These are phyloP conservation scores for Dynastes grantii DNA, from an alignment of 2,888 invertebrate species.

Conservation along the genomic window DNA sequence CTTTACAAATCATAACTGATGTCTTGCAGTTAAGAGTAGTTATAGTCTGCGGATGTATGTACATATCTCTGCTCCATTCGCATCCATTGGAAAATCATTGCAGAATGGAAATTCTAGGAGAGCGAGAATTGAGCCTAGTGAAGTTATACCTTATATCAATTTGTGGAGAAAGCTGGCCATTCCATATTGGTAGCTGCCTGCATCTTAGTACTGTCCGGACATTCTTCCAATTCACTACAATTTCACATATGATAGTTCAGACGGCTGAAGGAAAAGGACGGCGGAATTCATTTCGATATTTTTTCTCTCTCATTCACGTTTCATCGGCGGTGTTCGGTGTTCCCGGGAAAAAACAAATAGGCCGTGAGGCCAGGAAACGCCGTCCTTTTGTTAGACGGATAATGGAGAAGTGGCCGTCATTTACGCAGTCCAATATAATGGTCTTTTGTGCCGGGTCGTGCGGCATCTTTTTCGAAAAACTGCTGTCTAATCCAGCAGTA, in stretches of 20 bases:
- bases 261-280: constrained; percentile 1
- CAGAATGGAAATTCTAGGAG: no score
- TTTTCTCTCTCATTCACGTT: constrained; percentile 14
- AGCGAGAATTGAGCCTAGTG: no score
- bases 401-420: constrained; percentile 60
- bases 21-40: no score
- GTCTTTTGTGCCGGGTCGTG: constrained; percentile 58
- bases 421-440: constrained; percentile 59
- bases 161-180: no score
- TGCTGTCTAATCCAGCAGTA: constrained; percentile 60
- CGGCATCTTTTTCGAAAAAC: constrained; percentile 56
- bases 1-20: no score
- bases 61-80: no score
- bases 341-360: constrained; percentile 52
- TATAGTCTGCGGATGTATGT: no score
- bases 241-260: neutral
- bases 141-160: no score
- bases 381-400: constrained; percentile 50
- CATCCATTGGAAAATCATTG: no score
- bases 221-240: neutral
- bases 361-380: constrained; percentile 43
- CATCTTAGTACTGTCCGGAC: neutral
- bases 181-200: no score
- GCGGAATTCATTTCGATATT: neutral
- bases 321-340: constrained; percentile 4